These are phyloP conservation scores for Pseudochirops cupreus DNA, from an alignment of 2,797 vertebrate genomes.

Conservation along the genomic window DNA sequence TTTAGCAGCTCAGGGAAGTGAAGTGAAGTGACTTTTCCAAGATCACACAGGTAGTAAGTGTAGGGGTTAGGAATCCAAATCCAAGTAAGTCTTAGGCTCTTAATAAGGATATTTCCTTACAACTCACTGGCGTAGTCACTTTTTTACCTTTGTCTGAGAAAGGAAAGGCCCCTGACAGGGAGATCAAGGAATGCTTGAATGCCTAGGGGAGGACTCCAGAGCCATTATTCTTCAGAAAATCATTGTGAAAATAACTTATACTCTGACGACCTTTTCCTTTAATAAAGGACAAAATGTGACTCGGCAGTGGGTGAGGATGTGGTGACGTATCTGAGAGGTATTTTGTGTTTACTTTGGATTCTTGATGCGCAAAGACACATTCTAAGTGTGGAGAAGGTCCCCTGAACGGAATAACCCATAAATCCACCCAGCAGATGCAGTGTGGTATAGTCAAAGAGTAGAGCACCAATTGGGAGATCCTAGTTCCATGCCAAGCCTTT, in stretches of 20 bases:
- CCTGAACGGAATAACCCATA: background rate
- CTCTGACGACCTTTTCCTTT: background rate
- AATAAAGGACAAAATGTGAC: background rate
- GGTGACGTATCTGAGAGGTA: background rate
- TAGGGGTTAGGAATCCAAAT: background rate
- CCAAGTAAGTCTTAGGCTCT: background rate
- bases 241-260: background rate
- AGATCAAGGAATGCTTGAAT: background rate
- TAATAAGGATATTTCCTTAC: background rate
- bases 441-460: background rate
- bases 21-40: background rate
- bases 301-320: background rate
- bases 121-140: background rate
- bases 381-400: background rate
- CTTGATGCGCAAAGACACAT: background rate
- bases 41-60: background rate
- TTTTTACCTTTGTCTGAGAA: background rate
- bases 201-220: background rate
- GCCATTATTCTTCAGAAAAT: background rate
- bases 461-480: background rate
- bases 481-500: background rate
- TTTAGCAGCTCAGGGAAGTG: background rate
- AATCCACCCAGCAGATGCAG: background rate
- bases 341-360: background rate
- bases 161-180: background rate